Evolutionary conservation across 2,888 invertebrate genomes (phyloP).

Genomic region (Prosopocoilus inquinatus): DNA sequence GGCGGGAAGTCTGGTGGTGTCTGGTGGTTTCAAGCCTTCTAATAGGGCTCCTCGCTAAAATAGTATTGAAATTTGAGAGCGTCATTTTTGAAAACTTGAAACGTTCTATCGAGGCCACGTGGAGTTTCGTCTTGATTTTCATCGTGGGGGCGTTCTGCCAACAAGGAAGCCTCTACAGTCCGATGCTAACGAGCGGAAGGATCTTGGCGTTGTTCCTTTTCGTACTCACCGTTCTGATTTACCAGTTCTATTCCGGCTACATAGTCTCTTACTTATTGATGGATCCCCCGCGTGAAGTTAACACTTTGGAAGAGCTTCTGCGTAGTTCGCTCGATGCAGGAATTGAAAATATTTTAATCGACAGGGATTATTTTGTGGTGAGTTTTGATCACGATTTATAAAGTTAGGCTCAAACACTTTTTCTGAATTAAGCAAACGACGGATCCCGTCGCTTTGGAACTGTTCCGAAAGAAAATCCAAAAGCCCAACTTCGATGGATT

Average conservation of each 20-base stretch:
- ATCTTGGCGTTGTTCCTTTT: constrained; percentile 38
- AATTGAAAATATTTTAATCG: constrained; percentile 63
- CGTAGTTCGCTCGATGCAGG: constrained; percentile 60
- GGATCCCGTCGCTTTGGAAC: constrained; percentile 54
- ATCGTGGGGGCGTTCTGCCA: constrained; percentile 44
- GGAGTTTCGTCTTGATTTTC: constrained; percentile 53
- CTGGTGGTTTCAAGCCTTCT: constrained; percentile 31
- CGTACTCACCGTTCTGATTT: constrained; percentile 60
- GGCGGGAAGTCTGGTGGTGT: constrained; percentile 58
- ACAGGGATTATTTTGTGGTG: constrained; percentile 64
- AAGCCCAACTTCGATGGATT: constrained; percentile 47
- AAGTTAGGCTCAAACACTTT: constrained; percentile 18
- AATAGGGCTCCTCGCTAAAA: constrained; percentile 35
- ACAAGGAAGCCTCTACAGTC: constrained; percentile 40
- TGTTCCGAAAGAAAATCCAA: constrained; percentile 60
- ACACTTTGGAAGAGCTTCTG: constrained; percentile 58
- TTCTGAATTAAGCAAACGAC: constrained; percentile 56
- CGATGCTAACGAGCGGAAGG: constrained; percentile 34
- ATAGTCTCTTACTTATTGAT: constrained; percentile 65
- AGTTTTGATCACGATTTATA: constrained; percentile 21
- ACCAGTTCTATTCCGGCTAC: constrained; percentile 70
- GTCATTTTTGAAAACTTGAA: constrained; percentile 13
- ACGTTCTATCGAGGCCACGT: constrained; percentile 44
- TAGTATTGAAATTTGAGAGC: constrained; percentile 33
- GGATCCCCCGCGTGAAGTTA: constrained; percentile 62